A percentile compares a stretch with the other conserved stretches of the same genome.
Evolutionary conservation across 1,140 invertebrate species (phyloP).

Genomic region (Yoshiicerus persimilis): DNA sequence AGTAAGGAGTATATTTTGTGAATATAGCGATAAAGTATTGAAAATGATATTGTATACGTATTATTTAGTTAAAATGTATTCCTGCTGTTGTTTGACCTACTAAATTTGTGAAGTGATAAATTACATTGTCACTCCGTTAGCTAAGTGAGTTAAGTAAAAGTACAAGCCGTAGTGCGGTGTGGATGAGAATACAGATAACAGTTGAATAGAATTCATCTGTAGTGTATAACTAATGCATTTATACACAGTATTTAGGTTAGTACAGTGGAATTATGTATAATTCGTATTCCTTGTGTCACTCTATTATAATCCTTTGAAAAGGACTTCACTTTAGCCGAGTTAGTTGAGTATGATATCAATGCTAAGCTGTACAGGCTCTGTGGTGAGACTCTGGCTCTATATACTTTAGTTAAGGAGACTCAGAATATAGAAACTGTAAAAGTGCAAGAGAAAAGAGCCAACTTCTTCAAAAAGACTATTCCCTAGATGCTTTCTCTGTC

Average conservation of each 20-base stretch:
- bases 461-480: background rate
- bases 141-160: background rate
- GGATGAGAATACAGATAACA: background rate
- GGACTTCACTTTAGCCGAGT: background rate
- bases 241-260: background rate
- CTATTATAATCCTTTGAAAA: conserved; percentile 18
- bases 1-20: background rate
- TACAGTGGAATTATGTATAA: background rate
- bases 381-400: background rate
- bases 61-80: background rate
- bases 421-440: conserved; percentile 1
- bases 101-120: conserved; percentile 27
- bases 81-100: conserved; percentile 30
- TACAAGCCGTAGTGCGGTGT: background rate
- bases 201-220: background rate
- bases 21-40: background rate
- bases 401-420: background rate
- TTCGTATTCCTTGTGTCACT: background rate
- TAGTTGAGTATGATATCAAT: conserved; percentile 1
- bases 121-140: conserved; percentile 21
- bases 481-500: background rate
- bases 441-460: background rate
- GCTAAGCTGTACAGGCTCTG: too few relatives aligned
- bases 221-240: background rate
- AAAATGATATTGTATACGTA: background rate